Evolutionary conservation across 2,888 invertebrate species (phyloP).

Genomic region (Malthinus seriepunctatus): DNA sequence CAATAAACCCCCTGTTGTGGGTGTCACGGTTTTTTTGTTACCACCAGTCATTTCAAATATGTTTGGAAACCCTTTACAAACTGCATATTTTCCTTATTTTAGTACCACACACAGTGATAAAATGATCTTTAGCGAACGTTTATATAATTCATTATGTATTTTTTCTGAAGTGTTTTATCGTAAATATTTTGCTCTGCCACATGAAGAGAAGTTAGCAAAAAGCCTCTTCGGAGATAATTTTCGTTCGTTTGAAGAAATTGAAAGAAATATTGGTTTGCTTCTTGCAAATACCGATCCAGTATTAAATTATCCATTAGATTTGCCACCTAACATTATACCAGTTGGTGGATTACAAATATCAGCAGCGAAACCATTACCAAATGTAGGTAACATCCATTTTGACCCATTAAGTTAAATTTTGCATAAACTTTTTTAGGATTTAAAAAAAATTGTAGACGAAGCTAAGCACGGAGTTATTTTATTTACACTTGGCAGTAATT

Average conservation of each 20-base stretch:
- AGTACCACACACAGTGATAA: constrained; percentile 30
- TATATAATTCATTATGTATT: constrained; percentile 33
- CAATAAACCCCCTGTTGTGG: constrained; percentile 31
- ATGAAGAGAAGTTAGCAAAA: constrained; percentile 31
- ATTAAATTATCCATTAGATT: constrained; percentile 41
- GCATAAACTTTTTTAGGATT: neutral
- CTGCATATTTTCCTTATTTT: constrained; percentile 38
- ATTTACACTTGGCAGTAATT: constrained; percentile 48
- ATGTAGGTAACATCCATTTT: constrained; percentile 29
- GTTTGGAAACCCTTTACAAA: constrained; percentile 37
- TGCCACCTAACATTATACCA: constrained; percentile 48
- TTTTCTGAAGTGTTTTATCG: constrained; percentile 17
- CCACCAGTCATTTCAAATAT: neutral
- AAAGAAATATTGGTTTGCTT: constrained; percentile 39
- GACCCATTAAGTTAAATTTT: neutral
- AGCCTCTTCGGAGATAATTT: constrained; percentile 37
- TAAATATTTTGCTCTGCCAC: constrained; percentile 24
- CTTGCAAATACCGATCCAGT: constrained; percentile 43
- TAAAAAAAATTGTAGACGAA: constrained; percentile 35
- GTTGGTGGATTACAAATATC: constrained; percentile 48
- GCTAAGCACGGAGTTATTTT: constrained; percentile 45
- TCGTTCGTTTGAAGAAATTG: constrained; percentile 33
- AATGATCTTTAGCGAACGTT: constrained; percentile 37
- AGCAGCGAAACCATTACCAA: constrained; percentile 37
- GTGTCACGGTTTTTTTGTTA: constrained; percentile 7